Percentiles rank a stretch among this genome's conserved stretches.
phyloP scores from a whole-genome alignment of 2,888 invertebrate species.

The Amphiduros pacificus region DNA sequence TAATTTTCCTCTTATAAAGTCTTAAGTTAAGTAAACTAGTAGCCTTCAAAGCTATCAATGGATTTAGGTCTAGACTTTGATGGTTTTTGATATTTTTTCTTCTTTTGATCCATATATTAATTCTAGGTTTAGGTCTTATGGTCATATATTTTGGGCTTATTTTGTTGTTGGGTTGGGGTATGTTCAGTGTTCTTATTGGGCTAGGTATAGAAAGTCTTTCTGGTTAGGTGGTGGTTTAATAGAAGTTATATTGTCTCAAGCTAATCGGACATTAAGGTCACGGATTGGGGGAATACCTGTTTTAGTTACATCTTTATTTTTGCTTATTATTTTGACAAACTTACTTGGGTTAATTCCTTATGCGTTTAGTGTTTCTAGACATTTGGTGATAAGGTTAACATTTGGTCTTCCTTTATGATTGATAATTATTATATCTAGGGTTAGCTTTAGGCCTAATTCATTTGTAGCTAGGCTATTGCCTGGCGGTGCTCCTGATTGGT shows the following conservation, averaged over 20 bases:
- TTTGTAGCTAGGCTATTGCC: slow-evolving; percentile 74
- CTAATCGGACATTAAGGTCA: slow-evolving; percentile 60
- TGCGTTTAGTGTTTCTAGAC: slow-evolving; percentile 72
- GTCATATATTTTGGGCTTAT: slow-evolving; percentile 12
- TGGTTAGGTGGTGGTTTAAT: slow-evolving; percentile 64
- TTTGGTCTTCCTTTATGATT: slow-evolving; percentile 70
- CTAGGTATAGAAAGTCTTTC: slow-evolving; percentile 53
- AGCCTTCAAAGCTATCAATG: slow-evolving; percentile 58
- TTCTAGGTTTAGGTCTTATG: slow-evolving; percentile 7
- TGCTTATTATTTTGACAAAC: slow-evolving; percentile 70
- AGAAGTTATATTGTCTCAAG: slow-evolving; percentile 63
- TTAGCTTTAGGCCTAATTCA: slow-evolving; percentile 67
- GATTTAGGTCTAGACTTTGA: slow-evolving; percentile 62
- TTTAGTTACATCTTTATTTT: slow-evolving; percentile 66
- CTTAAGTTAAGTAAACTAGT: slow-evolving; percentile 32
- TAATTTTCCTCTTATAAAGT: slow-evolving; percentile 7
- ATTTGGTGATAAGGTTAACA: slow-evolving; percentile 67
- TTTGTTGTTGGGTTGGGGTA: slow-evolving; percentile 51
- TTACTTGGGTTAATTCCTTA: slow-evolving; percentile 72
- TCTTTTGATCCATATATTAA: slow-evolving; percentile 67
- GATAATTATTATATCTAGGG: slow-evolving; percentile 69
- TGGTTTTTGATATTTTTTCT: slow-evolving; percentile 72
- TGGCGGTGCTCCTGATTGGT: slow-evolving; percentile 67
- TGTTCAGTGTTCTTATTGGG: slow-evolving; percentile 60
- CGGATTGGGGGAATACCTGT: slow-evolving; percentile 61